phyloP scores from a whole-genome alignment of 2,113 vertebrate genomes.

The Brachyistius frenatus region DNA sequence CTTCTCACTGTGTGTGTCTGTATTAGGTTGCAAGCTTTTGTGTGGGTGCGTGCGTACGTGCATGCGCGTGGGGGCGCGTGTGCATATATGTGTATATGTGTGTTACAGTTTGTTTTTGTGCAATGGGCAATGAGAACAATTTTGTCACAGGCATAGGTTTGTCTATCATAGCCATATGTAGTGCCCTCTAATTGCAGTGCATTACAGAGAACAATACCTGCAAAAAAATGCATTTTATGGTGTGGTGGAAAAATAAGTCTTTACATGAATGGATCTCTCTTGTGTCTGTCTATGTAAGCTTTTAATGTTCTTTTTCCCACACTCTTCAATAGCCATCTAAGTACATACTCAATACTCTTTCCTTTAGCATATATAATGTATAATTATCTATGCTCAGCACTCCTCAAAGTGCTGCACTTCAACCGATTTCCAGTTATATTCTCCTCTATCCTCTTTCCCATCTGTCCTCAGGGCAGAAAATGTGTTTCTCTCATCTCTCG shows the following conservation, averaged over 20 bases:
- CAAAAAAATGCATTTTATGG: conserved; percentile 15
- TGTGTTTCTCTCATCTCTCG: conserved; percentile 57
- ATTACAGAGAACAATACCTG: conserved; percentile 4
- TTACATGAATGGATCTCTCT: conserved; percentile 43
- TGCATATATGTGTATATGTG: neutral
- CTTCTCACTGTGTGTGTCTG: conserved; percentile 58
- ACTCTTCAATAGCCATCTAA: conserved; percentile 56
- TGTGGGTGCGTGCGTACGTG: neutral
- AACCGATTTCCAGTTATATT: conserved; percentile 61
- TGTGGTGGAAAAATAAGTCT: conserved; percentile 26
- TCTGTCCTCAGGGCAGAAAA: conserved; percentile 54
- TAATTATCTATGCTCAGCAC: conserved; percentile 68
- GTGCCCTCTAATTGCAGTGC: conserved; percentile 39
- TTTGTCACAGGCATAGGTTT: conserved; percentile 35
- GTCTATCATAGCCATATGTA: conserved; percentile 33
- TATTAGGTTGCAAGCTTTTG: conserved; percentile 12
- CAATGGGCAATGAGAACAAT: conserved; percentile 22
- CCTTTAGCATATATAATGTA: conserved; percentile 68
- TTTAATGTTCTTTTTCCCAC: conserved; percentile 59
- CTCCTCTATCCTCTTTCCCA: conserved; percentile 56
- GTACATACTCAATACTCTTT: conserved; percentile 66
- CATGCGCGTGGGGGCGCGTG: neutral
- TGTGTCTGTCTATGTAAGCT: conserved; percentile 30
- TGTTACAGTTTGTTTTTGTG: conserved; percentile 10
- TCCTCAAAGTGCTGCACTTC: conserved; percentile 68